Conservation (phyloP, 2,797 vertebrate species). For the Spondyliosoma cantharus region DNA sequence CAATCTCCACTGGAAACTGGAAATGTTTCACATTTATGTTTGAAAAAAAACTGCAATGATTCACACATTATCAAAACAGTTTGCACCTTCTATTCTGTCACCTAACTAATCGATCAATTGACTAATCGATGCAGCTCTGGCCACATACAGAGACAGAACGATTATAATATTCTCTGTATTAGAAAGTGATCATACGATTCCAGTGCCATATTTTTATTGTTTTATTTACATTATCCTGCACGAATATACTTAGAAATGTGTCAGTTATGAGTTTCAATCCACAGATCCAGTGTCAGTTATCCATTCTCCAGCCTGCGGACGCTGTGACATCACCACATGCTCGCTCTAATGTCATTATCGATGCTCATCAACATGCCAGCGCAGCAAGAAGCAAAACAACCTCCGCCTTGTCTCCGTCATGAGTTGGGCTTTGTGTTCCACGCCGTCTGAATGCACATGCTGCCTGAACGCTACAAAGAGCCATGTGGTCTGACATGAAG, state of each 20-base stretch:
- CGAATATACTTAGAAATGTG: neutral
- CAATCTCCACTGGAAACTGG: too few relatives aligned
- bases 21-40: too few relatives aligned
- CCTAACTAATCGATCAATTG: too few relatives aligned
- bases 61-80: too few relatives aligned
- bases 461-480: neutral
- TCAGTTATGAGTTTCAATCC: neutral
- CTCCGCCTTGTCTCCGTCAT: slow-evolving; percentile 59
- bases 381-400: slow-evolving; percentile 60
- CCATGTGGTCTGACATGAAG: neutral
- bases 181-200: too few relatives aligned
- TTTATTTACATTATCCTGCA: neutral
- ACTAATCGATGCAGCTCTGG: too few relatives aligned
- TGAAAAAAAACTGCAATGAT: too few relatives aligned
- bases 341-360: slow-evolving; percentile 65
- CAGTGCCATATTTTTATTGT: neutral
- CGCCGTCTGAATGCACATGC: slow-evolving; percentile 3
- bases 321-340: slow-evolving; percentile 63
- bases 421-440: slow-evolving; percentile 30
- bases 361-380: slow-evolving; percentile 42
- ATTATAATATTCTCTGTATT: too few relatives aligned
- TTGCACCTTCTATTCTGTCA: too few relatives aligned
- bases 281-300: neutral
- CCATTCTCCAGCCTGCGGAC: slow-evolving; percentile 14
- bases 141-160: too few relatives aligned